Base-by-base conservation (phyloP, 92 coral and sea anemone species). In the Epizoanthus illoricatus region DNA sequence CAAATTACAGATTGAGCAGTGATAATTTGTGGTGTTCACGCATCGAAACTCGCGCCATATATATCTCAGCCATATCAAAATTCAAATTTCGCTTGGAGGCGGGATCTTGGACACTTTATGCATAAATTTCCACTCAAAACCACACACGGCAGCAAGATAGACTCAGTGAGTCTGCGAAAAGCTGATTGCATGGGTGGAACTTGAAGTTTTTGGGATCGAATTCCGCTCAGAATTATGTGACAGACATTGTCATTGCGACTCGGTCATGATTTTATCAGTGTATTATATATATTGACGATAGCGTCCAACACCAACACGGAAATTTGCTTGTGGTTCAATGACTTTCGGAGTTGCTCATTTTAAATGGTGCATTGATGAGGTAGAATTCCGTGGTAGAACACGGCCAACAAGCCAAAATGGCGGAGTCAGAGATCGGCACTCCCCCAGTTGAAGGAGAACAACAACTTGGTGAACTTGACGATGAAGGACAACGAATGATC, bases 401-500 rank as follows among this genome's bases (percentile, higher is more conserved):
- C 24, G 36, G 49, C 41, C 5, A 17, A 78, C 5, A 17, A 78
- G 49, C 41, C 91, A 92, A 90, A 85, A 93, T 93, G 97, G 97
- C 97, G 92, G 94, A 90, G 66, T 79, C 36, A 39, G 59, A 69
- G 33, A 67, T 71, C 82, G 79, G 43, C 65, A 75, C 76, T 42
- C 81, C 80, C 79, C 56, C 57, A 18, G 84, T 59, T 65, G 70
- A 56, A 43, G 65, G 70, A 60, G 84, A 52, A 24, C 87, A 80
- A 60, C 90, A 67, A 52, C 59, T 49, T 41, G 89, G 78, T 40
- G 90, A 85, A 13, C 84, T 86, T 43, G 91, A 84, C 4, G 92
- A 89, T 39, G 90, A 84, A 45, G 90, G 87, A 12, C 91, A 90
- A 68, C 85, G 91, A 60, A 91, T 93, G 97, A 81, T 93, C 84